These are phyloP conservation scores for Zaprionus tsacasi DNA, from an alignment of 1,140 invertebrate genomes.

Conservation along the genomic window DNA sequence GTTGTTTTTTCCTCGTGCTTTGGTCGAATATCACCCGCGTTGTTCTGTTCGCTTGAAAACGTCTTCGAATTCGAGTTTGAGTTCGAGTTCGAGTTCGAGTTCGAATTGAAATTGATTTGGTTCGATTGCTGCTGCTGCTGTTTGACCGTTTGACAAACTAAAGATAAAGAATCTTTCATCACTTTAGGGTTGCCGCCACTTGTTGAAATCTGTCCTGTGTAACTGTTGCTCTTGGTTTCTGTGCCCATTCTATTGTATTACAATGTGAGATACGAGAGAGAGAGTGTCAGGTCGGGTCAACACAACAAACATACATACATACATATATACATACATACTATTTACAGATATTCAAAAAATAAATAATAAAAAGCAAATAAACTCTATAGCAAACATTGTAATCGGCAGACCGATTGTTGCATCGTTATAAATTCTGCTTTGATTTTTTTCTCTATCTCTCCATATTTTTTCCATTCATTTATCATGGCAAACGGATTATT, in stretches of 20 bases:
- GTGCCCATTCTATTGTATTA: slow-evolving; percentile 83
- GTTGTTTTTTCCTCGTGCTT: slow-evolving; percentile 46
- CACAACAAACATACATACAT: slow-evolving; percentile 29
- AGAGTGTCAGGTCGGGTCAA: slow-evolving; percentile 78
- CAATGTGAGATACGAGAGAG: slow-evolving; percentile 77
- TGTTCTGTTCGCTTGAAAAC: slow-evolving; percentile 47
- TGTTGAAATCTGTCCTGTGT: slow-evolving; percentile 82
- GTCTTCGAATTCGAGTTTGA: slow-evolving; percentile 42
- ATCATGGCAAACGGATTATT: background rate
- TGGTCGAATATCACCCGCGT: slow-evolving; percentile 44
- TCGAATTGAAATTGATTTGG: slow-evolving; percentile 61
- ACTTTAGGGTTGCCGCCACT: slow-evolving; percentile 82
- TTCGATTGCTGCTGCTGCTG: slow-evolving; percentile 73
- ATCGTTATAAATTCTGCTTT: background rate
- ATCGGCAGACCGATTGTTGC: slow-evolving; percentile 10
- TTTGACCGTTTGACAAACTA: slow-evolving; percentile 74
- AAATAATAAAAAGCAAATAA: slow-evolving; percentile 13
- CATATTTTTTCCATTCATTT: background rate
- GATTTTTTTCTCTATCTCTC: background rate
- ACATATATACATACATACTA: slow-evolving; percentile 5
- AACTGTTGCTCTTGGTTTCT: slow-evolving; percentile 83
- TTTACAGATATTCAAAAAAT: background rate
- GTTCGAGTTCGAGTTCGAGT: slow-evolving; percentile 52
- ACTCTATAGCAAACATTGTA: background rate
- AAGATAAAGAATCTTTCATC: slow-evolving; percentile 81